Conservation (phyloP, 2,797 vertebrate genomes). For the Pampus argenteus region DNA sequence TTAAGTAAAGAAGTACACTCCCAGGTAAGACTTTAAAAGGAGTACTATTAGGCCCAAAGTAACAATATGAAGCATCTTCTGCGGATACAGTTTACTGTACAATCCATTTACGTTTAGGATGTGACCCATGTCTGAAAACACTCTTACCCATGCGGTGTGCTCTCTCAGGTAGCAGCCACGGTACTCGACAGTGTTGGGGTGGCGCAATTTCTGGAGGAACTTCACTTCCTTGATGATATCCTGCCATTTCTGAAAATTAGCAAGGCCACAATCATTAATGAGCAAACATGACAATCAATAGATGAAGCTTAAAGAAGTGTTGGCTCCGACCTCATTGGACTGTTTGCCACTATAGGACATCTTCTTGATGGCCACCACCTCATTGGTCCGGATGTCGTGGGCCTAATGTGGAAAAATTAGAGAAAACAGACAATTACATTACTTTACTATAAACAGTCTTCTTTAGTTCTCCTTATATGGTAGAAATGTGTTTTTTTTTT, state of each 20-base stretch:
- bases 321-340: conserved; percentile 90
- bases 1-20: too few relatives aligned
- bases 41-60: too few relatives aligned
- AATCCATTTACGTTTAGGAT: neutral
- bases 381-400: conserved; percentile 93
- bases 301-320: neutral
- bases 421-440: neutral
- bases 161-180: conserved; percentile 95
- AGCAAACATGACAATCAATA: neutral
- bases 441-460: neutral
- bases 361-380: conserved; percentile 97
- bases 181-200: conserved; percentile 95
- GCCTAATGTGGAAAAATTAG: conserved; percentile 78
- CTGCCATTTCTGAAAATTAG: conserved; percentile 91
- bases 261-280: conserved; percentile 10
- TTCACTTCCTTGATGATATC: conserved; percentile 97
- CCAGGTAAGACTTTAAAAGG: too few relatives aligned
- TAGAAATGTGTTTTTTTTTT: neutral
- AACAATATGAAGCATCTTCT: neutral
- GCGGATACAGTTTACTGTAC: neutral
- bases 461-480: neutral
- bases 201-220: conserved; percentile 93
- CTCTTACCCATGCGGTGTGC: conserved; percentile 94
- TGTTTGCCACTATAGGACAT: conserved; percentile 97
- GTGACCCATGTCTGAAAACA: neutral